Evolutionary conservation across 2,797 vertebrate species (phyloP).

Genomic region (Zonotrichia albicollis): DNA sequence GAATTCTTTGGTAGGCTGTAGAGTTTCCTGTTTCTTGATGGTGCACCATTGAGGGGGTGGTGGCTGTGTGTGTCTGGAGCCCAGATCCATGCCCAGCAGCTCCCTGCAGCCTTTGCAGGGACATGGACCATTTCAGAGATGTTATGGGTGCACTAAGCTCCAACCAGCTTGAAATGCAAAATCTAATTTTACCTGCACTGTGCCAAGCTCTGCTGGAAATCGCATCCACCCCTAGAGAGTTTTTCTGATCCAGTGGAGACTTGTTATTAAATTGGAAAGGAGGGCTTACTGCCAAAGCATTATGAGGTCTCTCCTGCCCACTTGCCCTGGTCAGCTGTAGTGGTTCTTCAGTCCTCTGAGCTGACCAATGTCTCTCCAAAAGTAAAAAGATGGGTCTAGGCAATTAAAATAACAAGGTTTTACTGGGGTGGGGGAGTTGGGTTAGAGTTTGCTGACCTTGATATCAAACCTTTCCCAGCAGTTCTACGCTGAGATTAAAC

Average conservation of each 20-base stretch:
- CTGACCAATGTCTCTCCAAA: neutral
- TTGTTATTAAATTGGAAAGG: neutral
- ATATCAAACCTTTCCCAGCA: neutral
- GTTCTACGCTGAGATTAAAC: neutral
- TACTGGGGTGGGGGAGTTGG: neutral
- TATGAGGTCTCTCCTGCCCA: neutral
- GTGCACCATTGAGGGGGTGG: rapidly evolving
- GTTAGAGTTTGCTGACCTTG: neutral
- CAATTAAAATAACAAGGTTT: neutral
- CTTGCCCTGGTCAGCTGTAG: neutral
- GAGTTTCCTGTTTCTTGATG: neutral
- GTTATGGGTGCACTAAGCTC: neutral
- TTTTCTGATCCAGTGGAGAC: neutral
- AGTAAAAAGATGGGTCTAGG: neutral
- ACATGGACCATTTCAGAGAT: neutral
- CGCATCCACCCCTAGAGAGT: neutral
- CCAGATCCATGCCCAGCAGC: neutral
- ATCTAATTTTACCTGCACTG: neutral
- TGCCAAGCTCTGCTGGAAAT: neutral
- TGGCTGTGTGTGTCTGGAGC: neutral
- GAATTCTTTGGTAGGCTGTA: neutral
- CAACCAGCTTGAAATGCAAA: neutral
- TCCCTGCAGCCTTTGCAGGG: neutral
- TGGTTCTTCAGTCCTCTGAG: neutral
- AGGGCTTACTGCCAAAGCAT: rapidly evolving